Evolutionary conservation across 2,113 vertebrate genomes (phyloP), one percentile per base, ranked within the genome.

Genomic region (Cygnus buccinator): DNA sequence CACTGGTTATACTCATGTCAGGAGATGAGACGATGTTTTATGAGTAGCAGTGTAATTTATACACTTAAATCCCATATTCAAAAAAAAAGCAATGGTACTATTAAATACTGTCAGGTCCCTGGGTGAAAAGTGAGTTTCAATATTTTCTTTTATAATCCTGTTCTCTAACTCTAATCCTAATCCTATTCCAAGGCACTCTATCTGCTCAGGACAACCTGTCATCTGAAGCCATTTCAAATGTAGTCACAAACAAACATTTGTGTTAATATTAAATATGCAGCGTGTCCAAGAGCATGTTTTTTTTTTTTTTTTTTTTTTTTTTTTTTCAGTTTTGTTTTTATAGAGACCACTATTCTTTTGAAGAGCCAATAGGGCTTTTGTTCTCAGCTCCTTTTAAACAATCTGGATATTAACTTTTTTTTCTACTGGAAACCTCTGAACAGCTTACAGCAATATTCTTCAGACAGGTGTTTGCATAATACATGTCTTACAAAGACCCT

Each of bases 341-440:
- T 0, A 61, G 61, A 95, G 62, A 89, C 77, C 87, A 93, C 33
- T 95, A 72, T 54, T 94, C 94, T 84, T 97, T 74, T 94, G 91
- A 95, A 95, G 74, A 96, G 48, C 57, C 94, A 95, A 87, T 4
- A 89, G 52, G 39, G 68, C 66, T 95, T 95, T 89, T 94, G 72
- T 92, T 96, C 77, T 44, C 43, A 84, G 39, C 62, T 82, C 61
- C 77, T 95, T 96, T 95, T 84, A 94, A 95, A 75, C 68, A 86
- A 84, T 75, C 85, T 84, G 33, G 88, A 90, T 94, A 92, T 92
- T 95, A 97, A 96, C 94, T 92, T 97, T 92, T 81, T 66, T 67
- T 93, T 63, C 46, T 71, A 39, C 41, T 0, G 0, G 44, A 88
- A 93, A 85, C 67, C 91, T 88, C 72, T 84, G 57, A 93, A 85